Evolutionary conservation across 2,797 vertebrate genomes (phyloP).

Genomic region (Otolemur crassicaudatus): DNA sequence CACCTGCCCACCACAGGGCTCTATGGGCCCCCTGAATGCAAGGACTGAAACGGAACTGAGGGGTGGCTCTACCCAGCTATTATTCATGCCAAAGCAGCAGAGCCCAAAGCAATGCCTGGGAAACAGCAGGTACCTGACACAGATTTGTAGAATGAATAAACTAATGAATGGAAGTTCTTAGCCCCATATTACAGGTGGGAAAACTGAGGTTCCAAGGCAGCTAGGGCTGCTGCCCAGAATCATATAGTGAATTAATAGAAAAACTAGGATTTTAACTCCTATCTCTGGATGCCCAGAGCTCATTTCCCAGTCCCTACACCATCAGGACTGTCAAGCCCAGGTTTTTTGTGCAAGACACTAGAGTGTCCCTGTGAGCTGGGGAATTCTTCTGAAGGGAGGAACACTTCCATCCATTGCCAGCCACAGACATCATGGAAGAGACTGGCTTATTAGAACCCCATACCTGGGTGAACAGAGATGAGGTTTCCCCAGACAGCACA

Average conservation of each 20-base stretch:
- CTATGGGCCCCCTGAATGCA: accelerated
- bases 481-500: background rate
- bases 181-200: background rate
- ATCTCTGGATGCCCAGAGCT: background rate
- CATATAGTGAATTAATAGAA: background rate
- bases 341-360: accelerated
- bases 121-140: background rate
- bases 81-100: background rate
- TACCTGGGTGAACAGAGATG: background rate
- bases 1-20: background rate
- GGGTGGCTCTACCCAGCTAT: background rate
- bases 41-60: background rate
- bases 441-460: background rate
- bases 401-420: background rate
- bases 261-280: background rate
- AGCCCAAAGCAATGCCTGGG: background rate
- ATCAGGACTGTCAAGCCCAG: background rate
- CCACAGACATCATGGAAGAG: background rate
- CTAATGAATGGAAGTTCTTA: background rate
- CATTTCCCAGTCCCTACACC: background rate
- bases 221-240: background rate
- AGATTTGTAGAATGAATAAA: background rate
- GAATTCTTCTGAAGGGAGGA: background rate
- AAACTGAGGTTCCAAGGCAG: background rate
- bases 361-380: background rate